Conservation (phyloP, 2,113 vertebrate genomes). For the Lampris incognitus region DNA sequence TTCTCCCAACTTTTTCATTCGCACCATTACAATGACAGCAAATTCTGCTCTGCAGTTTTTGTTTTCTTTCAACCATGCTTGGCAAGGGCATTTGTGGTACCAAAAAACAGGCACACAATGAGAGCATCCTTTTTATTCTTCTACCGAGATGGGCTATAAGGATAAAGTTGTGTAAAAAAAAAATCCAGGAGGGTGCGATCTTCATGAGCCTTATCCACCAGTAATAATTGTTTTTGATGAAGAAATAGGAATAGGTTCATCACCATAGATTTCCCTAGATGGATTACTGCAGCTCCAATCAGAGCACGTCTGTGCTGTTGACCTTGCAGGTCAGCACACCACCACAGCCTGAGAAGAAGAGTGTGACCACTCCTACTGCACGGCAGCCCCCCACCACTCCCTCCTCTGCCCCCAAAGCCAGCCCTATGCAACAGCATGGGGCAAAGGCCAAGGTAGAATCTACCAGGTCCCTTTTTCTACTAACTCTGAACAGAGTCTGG, state of each 20-base stretch:
- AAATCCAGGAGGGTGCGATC: background rate
- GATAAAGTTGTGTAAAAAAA: background rate
- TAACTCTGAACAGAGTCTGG: background rate
- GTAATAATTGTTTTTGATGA: background rate
- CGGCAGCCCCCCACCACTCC: conserved; percentile 49
- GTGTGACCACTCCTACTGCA: conserved; percentile 40
- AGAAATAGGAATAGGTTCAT: background rate
- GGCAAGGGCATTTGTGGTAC: too few relatives aligned
- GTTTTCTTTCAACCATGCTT: too few relatives aligned
- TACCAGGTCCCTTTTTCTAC: conserved; percentile 11
- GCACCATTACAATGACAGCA: too few relatives aligned
- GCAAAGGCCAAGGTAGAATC: conserved; percentile 74
- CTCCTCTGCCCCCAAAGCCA: conserved; percentile 49
- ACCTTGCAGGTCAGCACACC: conserved; percentile 71
- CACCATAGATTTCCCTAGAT: background rate
- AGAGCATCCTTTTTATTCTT: too few relatives aligned
- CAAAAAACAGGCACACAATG: too few relatives aligned
- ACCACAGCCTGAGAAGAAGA: conserved; percentile 67
- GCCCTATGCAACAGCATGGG: conserved; percentile 48
- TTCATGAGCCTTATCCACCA: background rate
- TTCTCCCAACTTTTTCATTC: too few relatives aligned
- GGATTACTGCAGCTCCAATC: conserved; percentile 31
- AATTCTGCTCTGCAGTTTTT: too few relatives aligned
- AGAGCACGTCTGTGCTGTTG: conserved; percentile 59
- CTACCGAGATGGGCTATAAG: background rate